A percentile compares a stretch with the other conserved stretches of the same genome.
These are phyloP conservation scores for Cinclus cinclus DNA, from an alignment of 2,113 vertebrate genomes.

Conservation along the genomic window DNA sequence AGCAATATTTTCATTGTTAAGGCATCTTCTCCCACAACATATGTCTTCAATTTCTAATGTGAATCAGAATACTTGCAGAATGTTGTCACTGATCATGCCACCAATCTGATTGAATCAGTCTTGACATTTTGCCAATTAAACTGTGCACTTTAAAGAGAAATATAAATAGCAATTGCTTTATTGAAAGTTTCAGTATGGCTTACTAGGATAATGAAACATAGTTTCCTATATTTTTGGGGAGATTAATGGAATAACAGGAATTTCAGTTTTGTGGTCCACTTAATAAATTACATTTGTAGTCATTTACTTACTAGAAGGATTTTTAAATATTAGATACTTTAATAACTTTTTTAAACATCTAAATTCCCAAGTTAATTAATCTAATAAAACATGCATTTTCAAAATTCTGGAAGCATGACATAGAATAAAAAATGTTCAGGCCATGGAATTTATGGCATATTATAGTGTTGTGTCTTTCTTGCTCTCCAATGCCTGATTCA, in stretches of 20 bases:
- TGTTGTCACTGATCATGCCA: neutral
- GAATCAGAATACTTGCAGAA: constrained; percentile 17
- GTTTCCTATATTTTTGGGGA: neutral
- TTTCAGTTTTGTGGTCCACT: neutral
- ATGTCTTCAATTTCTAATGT: constrained; percentile 29
- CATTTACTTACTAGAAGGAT: neutral
- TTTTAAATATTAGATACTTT: neutral
- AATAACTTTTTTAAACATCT: neutral
- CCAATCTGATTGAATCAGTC: neutral
- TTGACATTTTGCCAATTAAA: constrained; percentile 26
- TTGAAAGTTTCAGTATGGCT: neutral
- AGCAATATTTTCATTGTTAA: constrained; percentile 57
- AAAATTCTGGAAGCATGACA: neutral
- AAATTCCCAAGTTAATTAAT: neutral
- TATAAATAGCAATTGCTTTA: neutral
- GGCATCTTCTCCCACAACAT: constrained; percentile 15
- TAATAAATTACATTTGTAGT: neutral
- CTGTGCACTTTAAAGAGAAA: neutral
- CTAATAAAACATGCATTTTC: neutral
- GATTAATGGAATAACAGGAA: neutral
- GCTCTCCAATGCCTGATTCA: neutral
- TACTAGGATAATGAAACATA: neutral
- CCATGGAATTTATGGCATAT: neutral
- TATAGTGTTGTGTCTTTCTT: neutral
- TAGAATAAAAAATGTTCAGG: neutral